Base-by-base conservation (phyloP, 1,140 invertebrate species). In the Apocrypta bakeri region DNA sequence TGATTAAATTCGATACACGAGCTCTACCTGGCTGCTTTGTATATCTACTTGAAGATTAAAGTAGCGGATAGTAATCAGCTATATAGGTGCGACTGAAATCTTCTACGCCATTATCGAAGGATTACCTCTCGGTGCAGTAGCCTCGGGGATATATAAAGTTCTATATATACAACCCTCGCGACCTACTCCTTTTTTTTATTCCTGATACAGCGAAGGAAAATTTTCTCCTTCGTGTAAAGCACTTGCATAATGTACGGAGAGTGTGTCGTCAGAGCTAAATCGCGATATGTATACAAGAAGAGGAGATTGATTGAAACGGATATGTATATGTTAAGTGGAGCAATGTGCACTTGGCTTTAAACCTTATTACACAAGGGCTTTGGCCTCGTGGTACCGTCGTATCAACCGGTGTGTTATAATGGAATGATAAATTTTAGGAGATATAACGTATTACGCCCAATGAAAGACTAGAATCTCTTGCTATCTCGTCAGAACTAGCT, bases 231-330 rank as follows among this genome's bases (percentile, higher is more conserved):
- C 17, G 11, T 78, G 24, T 31, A 29, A 9, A 37, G 33, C 25
- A 7, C 21, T 8, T 12, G 12, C 1, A 48, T 17, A 17, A 2
- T 4, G n/a, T 3, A n/a, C 40, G 48, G 0, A 6, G 31, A 11
- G n/a, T n/a, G 68, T 8, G 29, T 31, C 31, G 25, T 68, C 64
- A 79, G 40, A n/a, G 27, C n/a, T 42, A 75, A 40, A 81, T 75
- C 75, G 33, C 25, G 11, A 56, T 56, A 37, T 75, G 79, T 81
- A 81, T 81, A 81, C 68, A 37, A 37, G 72, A 81, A 56, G 29
- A 6, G 73, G 40, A 48, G 79, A 81, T 75, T 81, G 56, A 75
- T 81, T 64, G 69, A 42, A 66, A 42, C 29, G 11, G 25, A 37
- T 71, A 24, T 37, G 29, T 80, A 73, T 80, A 61, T 63, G 40